Evolutionary conservation across 2,888 invertebrate species (phyloP).

Genomic region (Podabrus alpinus): DNA sequence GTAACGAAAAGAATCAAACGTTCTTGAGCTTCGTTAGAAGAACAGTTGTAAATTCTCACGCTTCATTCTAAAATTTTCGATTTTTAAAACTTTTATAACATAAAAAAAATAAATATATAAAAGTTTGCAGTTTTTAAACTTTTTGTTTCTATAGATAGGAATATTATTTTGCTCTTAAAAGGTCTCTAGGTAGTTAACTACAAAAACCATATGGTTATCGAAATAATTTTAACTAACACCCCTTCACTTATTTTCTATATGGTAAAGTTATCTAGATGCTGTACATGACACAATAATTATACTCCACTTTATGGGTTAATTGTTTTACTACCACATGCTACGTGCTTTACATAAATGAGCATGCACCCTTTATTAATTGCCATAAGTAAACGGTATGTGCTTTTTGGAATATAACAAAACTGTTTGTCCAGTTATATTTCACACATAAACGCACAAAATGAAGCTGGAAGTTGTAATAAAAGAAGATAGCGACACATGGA

Average conservation of each 20-base stretch:
- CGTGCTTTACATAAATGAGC: slow-evolving; percentile 16
- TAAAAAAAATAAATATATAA: neutral
- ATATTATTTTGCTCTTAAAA: neutral
- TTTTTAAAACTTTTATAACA: slow-evolving; percentile 4
- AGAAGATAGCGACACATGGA: too few relatives aligned
- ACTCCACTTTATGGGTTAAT: slow-evolving; percentile 21
- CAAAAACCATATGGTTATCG: slow-evolving; percentile 14
- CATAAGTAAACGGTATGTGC: neutral
- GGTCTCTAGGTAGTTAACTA: neutral
- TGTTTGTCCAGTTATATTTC: neutral
- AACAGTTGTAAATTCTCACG: slow-evolving; percentile 30
- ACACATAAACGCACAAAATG: neutral
- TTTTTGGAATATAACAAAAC: neutral
- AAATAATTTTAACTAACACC: slow-evolving; percentile 15
- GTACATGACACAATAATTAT: slow-evolving; percentile 27
- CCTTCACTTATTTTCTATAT: slow-evolving; percentile 13
- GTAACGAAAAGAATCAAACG: slow-evolving; percentile 36
- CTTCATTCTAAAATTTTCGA: slow-evolving; percentile 24
- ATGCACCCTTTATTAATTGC: slow-evolving; percentile 1
- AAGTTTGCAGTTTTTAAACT: neutral
- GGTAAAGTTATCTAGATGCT: slow-evolving; percentile 27
- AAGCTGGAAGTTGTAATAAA: neutral
- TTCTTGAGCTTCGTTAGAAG: slow-evolving; percentile 38
- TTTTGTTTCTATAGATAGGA: neutral
- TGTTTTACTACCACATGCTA: slow-evolving; percentile 22